These are phyloP conservation scores for Agapostemon virescens DNA, from an alignment of 2,888 invertebrate genomes.

Conservation along the genomic window DNA sequence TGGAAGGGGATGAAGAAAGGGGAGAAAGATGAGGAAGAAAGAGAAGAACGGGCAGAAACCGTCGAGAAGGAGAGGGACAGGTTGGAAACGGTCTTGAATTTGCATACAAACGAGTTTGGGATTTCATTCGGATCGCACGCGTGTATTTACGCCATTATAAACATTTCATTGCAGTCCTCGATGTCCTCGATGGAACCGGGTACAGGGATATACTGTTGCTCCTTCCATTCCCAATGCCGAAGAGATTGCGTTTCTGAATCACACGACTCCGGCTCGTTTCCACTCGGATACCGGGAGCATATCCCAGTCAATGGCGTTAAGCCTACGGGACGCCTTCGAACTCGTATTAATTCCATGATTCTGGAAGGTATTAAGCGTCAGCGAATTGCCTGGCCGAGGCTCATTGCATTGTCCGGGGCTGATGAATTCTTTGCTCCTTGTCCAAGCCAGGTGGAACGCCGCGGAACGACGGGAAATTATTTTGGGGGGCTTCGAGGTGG, in stretches of 20 bases:
- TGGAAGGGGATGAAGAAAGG: background rate
- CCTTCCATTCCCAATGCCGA: slow-evolving; percentile 22
- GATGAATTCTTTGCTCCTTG: slow-evolving; percentile 4
- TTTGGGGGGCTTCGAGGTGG: background rate
- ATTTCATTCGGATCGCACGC: slow-evolving; percentile 71
- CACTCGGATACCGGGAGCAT: background rate
- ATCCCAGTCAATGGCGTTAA: slow-evolving; percentile 9
- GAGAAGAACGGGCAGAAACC: background rate
- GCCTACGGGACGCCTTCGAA: background rate
- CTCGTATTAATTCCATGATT: slow-evolving; percentile 20
- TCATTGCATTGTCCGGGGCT: background rate
- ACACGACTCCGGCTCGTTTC: slow-evolving; percentile 22
- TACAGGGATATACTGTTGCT: slow-evolving; percentile 10
- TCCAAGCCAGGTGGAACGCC: background rate
- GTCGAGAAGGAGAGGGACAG: slow-evolving; percentile 28
- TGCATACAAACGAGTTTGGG: slow-evolving; percentile 76
- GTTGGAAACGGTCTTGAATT: slow-evolving; percentile 61
- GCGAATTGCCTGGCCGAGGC: background rate
- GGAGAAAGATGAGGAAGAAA: slow-evolving; percentile 27
- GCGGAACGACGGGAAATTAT: background rate
- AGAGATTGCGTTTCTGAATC: slow-evolving; percentile 52
- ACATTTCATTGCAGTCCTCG: slow-evolving; percentile 53
- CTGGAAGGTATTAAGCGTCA: slow-evolving; percentile 5
- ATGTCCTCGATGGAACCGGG: slow-evolving; percentile 27
- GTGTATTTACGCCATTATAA: slow-evolving; percentile 58